Evolutionary conservation across 2,797 vertebrate genomes (phyloP).

Genomic region (Lacerta viridis): DNA sequence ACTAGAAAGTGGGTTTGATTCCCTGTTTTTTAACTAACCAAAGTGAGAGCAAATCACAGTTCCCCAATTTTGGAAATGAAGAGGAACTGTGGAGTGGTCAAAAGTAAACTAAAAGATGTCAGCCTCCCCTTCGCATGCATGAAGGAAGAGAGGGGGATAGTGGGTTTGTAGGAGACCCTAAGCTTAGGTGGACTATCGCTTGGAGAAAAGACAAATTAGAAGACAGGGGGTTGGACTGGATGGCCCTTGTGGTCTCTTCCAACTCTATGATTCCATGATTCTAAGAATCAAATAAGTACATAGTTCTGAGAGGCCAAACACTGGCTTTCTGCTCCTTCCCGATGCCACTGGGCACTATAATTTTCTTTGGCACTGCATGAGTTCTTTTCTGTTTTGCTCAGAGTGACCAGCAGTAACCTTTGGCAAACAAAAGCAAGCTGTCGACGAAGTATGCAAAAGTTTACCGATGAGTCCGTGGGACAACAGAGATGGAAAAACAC

Average conservation of each 20-base stretch:
- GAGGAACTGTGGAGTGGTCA: background rate
- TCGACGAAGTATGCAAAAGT: slow-evolving; percentile 52
- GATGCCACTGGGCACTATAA: background rate
- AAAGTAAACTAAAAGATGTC: background rate
- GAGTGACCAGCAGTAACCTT: slow-evolving; percentile 59
- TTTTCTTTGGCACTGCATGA: background rate
- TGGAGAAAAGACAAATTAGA: background rate
- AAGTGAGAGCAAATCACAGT: background rate
- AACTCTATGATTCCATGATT: too few species aligned
- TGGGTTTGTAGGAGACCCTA: background rate
- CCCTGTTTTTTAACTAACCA: background rate
- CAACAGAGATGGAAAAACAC: slow-evolving; percentile 65
- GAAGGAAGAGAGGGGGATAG: background rate
- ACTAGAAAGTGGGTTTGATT: background rate
- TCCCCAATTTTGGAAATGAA: background rate
- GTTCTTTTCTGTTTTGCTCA: slow-evolving; percentile 19
- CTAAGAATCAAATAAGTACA: background rate
- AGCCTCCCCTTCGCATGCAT: background rate
- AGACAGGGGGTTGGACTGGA: too few species aligned
- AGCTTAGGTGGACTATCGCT: background rate
- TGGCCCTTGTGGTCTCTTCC: too few species aligned
- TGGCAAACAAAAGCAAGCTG: slow-evolving; percentile 56
- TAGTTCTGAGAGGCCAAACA: background rate
- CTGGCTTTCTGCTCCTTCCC: background rate
- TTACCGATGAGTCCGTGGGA: slow-evolving; percentile 57